A percentile compares a stretch with the other conserved stretches of the same genome.
phyloP scores from a whole-genome alignment of 2,888 invertebrate species.

The Phrixothrix hirtus region DNA sequence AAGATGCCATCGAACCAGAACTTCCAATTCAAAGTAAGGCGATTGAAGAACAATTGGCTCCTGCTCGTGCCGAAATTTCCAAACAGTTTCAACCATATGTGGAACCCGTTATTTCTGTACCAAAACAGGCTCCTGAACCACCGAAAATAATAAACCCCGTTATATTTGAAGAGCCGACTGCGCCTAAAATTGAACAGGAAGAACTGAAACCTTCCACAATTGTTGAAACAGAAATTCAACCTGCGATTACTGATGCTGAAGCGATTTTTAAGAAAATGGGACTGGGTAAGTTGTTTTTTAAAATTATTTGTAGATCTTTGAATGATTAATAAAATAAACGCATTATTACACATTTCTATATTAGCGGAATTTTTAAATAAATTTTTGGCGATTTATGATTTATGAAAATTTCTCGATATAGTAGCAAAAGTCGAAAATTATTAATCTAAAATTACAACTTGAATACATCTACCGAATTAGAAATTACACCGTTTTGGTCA shows the following conservation, averaged over 20 bases:
- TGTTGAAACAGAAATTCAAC: conserved; percentile 38
- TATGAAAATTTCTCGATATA: not conserved
- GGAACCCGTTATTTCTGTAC: not conserved
- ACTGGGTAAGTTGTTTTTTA: conserved; percentile 58
- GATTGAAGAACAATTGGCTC: conserved; percentile 1
- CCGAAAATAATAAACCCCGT: conserved; percentile 3
- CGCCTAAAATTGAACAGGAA: conserved; percentile 34
- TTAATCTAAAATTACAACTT: not conserved
- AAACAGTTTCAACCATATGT: conserved; percentile 3
- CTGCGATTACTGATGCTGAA: conserved; percentile 64
- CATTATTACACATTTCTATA: not conserved
- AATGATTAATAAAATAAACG: not conserved
- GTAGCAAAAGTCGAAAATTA: no score
- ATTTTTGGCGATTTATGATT: not conserved
- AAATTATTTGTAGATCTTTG: not conserved
- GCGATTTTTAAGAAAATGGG: conserved; percentile 75
- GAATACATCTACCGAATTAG: not conserved
- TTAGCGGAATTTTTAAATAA: not conserved
- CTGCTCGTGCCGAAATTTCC: conserved; percentile 14
- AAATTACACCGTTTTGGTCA: no score
- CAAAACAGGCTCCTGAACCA: not conserved
- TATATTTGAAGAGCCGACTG: not conserved
- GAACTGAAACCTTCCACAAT: conserved; percentile 48
- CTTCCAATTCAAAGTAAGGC: conserved; percentile 1
- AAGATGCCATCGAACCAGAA: conserved; percentile 43